Base-by-base conservation (phyloP, 1,140 invertebrate species). In the Magallana gigas region DNA sequence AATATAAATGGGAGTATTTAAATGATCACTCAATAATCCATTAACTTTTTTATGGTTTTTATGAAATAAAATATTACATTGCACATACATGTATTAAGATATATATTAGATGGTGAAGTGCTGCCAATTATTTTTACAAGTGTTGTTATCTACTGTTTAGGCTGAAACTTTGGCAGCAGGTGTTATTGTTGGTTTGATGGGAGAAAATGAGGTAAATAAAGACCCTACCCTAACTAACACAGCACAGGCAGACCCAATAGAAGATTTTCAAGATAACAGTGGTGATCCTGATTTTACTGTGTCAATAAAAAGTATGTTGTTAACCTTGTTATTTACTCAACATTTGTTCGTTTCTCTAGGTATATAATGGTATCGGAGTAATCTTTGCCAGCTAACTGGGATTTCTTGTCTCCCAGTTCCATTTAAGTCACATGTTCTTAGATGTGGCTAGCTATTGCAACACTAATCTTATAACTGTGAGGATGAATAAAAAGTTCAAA, bases 121-220 rank as follows among this genome's bases (percentile, higher is more conserved):
- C 80, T 18, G 12, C 80, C 29, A 80, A 57, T 12, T 36, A 48
- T 14, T 14, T 36, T 76, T 60, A 83, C 83, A 84, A 82, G 48
- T 14, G 2, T 18, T 48, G 36, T 16, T 18, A 3, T 64, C 36
- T 48, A 48, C 36, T 48, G 36, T 48, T 48, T 48, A 48, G 36
- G 36, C 36, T 88, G 64, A 88, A 71, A 89, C 88, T 11, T 68
- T 91, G 23, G 83, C 88, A 16, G 89, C 83, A 23, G 91, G 89
- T 8, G 71, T 87, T 7, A 84, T 92, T 56, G 89, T 91, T 71
- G 91, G 91, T 57, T 57, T 90, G n/a, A 83, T 59, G 9, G 91
- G 91, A 12, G 83, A 89, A 60, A 16, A 48, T n/a, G 56, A 82
- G 23, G 87, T 90, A 14, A 83, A 91, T 57, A 91, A 87, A 36